Evolutionary conservation across 1,140 invertebrate species (phyloP).

Genomic region (Pseudoatta argentina): DNA sequence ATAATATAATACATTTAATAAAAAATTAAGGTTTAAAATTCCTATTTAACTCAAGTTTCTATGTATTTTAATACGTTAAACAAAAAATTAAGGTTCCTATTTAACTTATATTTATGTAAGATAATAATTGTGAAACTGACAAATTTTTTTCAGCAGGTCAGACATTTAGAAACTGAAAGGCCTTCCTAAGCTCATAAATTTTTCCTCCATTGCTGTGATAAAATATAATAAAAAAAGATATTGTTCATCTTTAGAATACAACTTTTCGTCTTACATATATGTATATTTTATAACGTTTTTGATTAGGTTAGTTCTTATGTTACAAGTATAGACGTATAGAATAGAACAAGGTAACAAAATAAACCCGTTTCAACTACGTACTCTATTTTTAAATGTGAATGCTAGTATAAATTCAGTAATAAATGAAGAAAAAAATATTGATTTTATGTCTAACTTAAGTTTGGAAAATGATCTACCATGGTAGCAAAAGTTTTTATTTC

Average conservation of each 20-base stretch:
- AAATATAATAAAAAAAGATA: slow-evolving; percentile 1
- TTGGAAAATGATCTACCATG: not conserved
- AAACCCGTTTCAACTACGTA: too few relatives aligned
- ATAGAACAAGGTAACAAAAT: too few relatives aligned
- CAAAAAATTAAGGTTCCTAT: not conserved
- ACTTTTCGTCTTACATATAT: not conserved
- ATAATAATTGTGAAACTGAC: not conserved
- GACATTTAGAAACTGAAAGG: not conserved
- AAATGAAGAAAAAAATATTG: not conserved
- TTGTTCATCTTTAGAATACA: not conserved
- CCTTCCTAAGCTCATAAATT: not conserved
- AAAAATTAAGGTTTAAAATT: slow-evolving; percentile 8
- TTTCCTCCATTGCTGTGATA: not conserved
- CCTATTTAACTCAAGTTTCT: not conserved
- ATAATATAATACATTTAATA: not conserved
- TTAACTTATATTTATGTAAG: not conserved
- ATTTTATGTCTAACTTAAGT: not conserved
- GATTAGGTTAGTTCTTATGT: too few relatives aligned
- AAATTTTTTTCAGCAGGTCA: not conserved
- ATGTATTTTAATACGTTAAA: not conserved
- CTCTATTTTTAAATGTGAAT: too few relatives aligned
- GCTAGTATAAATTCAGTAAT: not conserved
- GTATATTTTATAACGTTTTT: too few relatives aligned
- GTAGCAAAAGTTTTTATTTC: not conserved
- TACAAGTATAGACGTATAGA: too few relatives aligned